These are phyloP conservation scores for Yponomeuta plumbellus DNA, from an alignment of 2,888 invertebrate species.

Conservation along the genomic window DNA sequence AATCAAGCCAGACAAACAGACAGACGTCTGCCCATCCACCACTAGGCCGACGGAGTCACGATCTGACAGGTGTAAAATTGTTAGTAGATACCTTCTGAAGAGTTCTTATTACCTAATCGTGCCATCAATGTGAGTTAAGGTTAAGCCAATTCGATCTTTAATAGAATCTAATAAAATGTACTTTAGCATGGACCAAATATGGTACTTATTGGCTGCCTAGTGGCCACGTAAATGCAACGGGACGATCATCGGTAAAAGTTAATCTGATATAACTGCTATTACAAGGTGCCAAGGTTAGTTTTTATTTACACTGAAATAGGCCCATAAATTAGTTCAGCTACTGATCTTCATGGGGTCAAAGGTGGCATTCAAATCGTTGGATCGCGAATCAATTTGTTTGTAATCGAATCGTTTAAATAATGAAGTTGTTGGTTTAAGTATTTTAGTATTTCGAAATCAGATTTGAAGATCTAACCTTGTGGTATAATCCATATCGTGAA, in stretches of 20 bases:
- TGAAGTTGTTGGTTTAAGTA: not conserved
- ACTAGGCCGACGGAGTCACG: conserved; percentile 7
- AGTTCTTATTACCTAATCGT: not conserved
- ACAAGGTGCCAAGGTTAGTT: not conserved
- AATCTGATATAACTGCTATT: not conserved
- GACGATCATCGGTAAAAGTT: not conserved
- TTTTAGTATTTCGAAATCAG: not conserved
- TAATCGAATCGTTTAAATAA: not conserved
- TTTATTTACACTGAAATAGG: not conserved
- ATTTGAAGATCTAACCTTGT: not conserved
- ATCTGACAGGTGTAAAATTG: conserved; percentile 1
- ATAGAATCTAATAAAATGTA: not conserved
- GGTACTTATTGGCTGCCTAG: not conserved
- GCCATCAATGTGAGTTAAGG: not conserved
- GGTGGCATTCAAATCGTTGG: not conserved
- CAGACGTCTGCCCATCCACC: not conserved
- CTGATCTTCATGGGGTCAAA: not conserved
- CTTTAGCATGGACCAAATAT: not conserved
- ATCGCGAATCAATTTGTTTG: not conserved
- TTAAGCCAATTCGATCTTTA: not conserved
- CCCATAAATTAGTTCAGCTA: not conserved
- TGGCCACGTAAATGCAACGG: not conserved
- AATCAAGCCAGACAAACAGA: not conserved
- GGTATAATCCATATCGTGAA: not conserved
- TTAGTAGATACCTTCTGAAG: conserved; percentile 1